Base-by-base conservation (phyloP, 2,797 vertebrate species). In the Epinephelus coioides region DNA sequence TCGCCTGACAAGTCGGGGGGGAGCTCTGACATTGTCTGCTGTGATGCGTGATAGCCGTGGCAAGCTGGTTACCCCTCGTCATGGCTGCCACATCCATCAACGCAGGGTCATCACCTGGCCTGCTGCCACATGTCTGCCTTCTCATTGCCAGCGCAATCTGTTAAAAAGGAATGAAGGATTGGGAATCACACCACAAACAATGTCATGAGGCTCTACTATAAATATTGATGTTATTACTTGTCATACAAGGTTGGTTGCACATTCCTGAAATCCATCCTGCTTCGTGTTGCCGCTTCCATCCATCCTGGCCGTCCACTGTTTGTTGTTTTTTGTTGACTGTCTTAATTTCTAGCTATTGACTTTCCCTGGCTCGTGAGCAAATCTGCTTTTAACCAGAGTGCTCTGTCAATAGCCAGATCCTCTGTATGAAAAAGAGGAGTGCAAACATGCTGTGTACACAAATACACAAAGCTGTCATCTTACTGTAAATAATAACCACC, bases 21-120 rank as follows among this genome's bases (percentile, higher is more conserved):
- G 44, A 51, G 69, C 43, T 76, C 69, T 78, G 71, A 85, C 78
- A 73, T 75, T 77, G 71, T 69, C 56, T 86, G 68, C 78, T 84
- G 44, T 63, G 70, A 88, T 87, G 63, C 13, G 9, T 61, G 40
- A 78, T 79, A 73, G 72, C 69, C 40, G 25, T 46, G 46, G 82
- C 70, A 74, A 78, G 79, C 76, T 76, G 84, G 75, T 90, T 88
- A 75, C 74, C 83, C 69, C 68, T 85, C 43, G 83, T 86, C 89
- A 86, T 84, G 76, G 77, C 84, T 80, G 87, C 83, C 86, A 82
- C 91, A 95, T 95, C 88, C 88, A 91, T 95, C 95, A 94, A 69
- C 46, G 23, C 75, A 66, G 89, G 91, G 94, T 91, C 92, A 86
- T 87, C 88, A 86, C 92, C 85, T 89, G 87, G 91, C 90, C 83